These are phyloP conservation scores for Smutsia temminckii DNA, from an alignment of 2,797 vertebrate species.

Conservation along the genomic window DNA sequence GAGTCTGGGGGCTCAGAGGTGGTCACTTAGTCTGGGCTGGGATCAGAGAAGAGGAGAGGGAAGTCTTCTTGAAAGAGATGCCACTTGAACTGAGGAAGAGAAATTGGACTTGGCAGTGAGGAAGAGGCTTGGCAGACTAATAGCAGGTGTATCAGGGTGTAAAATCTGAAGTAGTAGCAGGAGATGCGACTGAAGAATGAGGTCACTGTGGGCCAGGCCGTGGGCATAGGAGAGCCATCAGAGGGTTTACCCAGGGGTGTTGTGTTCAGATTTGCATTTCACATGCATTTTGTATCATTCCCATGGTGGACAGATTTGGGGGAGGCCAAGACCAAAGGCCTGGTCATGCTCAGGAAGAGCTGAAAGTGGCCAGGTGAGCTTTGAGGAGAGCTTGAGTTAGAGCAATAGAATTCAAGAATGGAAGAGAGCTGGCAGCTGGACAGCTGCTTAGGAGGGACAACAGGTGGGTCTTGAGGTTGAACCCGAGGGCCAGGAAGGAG, in stretches of 20 bases:
- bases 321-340: neutral
- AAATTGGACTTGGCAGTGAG: neutral
- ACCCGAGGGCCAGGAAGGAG: neutral
- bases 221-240: neutral
- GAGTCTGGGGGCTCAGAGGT: neutral
- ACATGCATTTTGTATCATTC: too few species aligned
- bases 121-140: neutral
- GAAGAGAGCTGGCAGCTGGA: neutral
- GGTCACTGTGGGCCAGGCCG: neutral
- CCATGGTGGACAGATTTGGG: neutral
- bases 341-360: neutral
- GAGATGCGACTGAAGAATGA: neutral
- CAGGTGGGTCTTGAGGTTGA: neutral
- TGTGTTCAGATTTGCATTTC: neutral
- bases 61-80: neutral
- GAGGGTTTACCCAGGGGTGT: neutral
- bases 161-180: neutral
- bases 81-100: neutral
- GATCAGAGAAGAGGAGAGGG: neutral
- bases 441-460: neutral
- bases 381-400: neutral
- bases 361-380: neutral
- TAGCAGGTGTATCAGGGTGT: neutral
- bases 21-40: neutral
- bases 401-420: rapidly evolving